Evolutionary conservation across 2,113 vertebrate species (phyloP).

Genomic region (Canis aureus): DNA sequence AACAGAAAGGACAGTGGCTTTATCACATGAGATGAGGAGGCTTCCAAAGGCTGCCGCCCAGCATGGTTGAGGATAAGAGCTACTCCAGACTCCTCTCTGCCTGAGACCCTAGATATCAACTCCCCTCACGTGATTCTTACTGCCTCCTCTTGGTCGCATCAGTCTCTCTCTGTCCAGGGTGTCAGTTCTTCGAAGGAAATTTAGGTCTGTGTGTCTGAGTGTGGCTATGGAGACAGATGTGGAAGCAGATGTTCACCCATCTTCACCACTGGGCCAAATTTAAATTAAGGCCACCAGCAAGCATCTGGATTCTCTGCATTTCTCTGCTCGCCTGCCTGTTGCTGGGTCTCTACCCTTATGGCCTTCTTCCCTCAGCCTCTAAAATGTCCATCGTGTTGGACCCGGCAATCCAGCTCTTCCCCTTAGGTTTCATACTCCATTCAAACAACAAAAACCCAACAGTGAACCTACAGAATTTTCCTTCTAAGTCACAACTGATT

Average conservation of each 20-base stretch:
- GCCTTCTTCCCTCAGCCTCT: neutral
- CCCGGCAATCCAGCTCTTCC: neutral
- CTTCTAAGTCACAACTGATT: neutral
- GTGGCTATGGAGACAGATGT: neutral
- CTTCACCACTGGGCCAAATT: neutral
- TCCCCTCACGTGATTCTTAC: neutral
- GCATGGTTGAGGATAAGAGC: neutral
- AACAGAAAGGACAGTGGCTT: neutral
- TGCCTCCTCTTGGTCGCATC: neutral
- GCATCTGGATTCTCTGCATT: neutral
- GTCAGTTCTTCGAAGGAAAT: neutral
- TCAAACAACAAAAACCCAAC: neutral
- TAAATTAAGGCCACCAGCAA: neutral
- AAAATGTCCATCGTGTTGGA: neutral
- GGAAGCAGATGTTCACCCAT: neutral
- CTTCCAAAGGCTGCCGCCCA: neutral
- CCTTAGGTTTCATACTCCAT: neutral
- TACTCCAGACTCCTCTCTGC: neutral
- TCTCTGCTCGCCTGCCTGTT: neutral
- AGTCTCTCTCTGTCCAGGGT: neutral
- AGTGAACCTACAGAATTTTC: neutral
- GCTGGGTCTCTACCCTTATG: neutral
- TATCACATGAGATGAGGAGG: fast-evolving
- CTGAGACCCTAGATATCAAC: neutral
- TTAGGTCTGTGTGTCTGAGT: neutral